A percentile compares a stretch with the other conserved stretches of the same genome.
Conservation (phyloP, 2,797 vertebrate genomes). For the Sebastes flavidus region DNA sequence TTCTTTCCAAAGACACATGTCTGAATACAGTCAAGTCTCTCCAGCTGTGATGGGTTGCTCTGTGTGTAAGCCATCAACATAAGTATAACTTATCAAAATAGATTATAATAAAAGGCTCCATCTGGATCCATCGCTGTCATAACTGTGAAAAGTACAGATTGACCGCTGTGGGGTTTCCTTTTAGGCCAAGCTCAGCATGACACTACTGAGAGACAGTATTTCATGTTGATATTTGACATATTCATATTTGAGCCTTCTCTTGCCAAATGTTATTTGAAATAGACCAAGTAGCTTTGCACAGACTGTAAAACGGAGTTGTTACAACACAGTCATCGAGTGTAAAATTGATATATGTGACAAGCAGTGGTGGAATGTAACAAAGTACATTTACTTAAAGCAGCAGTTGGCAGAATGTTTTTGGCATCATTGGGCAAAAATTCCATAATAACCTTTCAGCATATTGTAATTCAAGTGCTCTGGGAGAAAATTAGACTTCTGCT, state of each 20-base stretch:
- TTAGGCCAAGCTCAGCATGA: background rate
- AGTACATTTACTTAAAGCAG: too few species aligned
- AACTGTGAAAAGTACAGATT: constrained; percentile 22
- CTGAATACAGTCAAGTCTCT: constrained; percentile 33
- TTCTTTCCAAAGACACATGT: constrained; percentile 42
- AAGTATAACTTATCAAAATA: constrained; percentile 37
- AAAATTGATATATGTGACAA: background rate
- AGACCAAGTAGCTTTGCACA: background rate
- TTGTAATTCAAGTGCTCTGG: too few species aligned
- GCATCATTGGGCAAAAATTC: too few species aligned
- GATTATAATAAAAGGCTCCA: constrained; percentile 32
- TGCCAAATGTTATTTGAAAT: background rate
- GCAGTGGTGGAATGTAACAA: too few species aligned
- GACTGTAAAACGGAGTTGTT: background rate
- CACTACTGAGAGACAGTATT: background rate
- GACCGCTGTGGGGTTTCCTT: background rate
- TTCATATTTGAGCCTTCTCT: background rate
- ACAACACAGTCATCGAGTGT: background rate
- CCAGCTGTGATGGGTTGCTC: constrained; percentile 31
- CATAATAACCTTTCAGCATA: too few species aligned
- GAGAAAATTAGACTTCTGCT: too few species aligned
- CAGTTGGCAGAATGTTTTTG: too few species aligned
- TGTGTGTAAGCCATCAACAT: constrained; percentile 24
- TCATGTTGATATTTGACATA: constrained; percentile 1
- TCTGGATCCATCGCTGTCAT: constrained; percentile 24